Evolutionary conservation across 2,113 vertebrate genomes (phyloP).

Genomic region (Caracal caracal): DNA sequence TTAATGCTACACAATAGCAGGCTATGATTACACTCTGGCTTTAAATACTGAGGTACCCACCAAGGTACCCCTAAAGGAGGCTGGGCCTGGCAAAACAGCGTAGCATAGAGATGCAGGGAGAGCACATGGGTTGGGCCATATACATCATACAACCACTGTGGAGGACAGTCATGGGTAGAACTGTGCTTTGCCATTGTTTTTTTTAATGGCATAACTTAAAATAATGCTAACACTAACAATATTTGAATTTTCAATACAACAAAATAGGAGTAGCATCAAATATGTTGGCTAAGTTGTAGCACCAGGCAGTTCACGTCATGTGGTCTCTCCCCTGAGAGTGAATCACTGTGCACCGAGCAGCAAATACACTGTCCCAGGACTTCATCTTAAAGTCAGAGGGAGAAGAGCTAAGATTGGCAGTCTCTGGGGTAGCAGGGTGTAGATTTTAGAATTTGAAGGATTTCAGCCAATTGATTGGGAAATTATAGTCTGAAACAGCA

Average conservation of each 20-base stretch:
- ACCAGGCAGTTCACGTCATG: conserved; percentile 33
- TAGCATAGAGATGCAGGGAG: not conserved
- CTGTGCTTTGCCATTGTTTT: conserved; percentile 19
- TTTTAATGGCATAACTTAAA: conserved; percentile 54
- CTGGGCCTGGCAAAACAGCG: not conserved
- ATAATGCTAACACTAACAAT: not conserved
- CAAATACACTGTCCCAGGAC: not conserved
- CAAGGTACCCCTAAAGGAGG: not conserved
- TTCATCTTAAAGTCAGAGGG: not conserved
- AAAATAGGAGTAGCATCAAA: conserved; percentile 25
- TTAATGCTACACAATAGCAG: conserved; percentile 50
- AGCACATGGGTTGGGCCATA: not conserved
- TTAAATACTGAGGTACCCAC: conserved; percentile 3
- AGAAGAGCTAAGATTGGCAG: not conserved
- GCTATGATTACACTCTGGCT: conserved; percentile 48
- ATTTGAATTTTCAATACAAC: not conserved
- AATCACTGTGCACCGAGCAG: not conserved
- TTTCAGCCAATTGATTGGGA: not conserved
- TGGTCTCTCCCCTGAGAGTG: conserved; percentile 5
- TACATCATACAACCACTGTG: not conserved
- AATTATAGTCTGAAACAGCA: not conserved
- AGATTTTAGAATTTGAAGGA: not conserved
- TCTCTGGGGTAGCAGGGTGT: not conserved
- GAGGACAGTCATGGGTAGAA: not conserved
- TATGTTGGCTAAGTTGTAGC: conserved; percentile 41